These are phyloP conservation scores for Platichthys stellatus DNA, from an alignment of 2,113 vertebrate species.

Conservation along the genomic window DNA sequence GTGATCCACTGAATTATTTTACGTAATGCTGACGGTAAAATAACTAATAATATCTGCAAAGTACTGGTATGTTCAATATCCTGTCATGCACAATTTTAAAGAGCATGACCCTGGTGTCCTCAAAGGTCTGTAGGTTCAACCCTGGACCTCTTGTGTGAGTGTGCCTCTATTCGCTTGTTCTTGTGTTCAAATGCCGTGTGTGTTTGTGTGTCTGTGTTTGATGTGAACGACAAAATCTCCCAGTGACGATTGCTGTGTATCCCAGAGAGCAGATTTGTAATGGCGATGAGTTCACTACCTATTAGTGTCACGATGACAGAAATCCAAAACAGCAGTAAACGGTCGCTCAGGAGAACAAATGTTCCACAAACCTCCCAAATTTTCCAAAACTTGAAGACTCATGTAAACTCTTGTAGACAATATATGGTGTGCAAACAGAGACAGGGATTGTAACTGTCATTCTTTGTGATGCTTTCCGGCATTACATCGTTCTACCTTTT, in stretches of 20 bases:
- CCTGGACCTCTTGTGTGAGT: not conserved
- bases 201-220: slow-evolving; percentile 10
- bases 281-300: slow-evolving; percentile 28
- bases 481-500: not conserved
- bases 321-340: slow-evolving; percentile 51
- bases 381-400: slow-evolving; percentile 46
- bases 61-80: not conserved
- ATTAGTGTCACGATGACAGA: slow-evolving; percentile 56
- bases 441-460: slow-evolving; percentile 2
- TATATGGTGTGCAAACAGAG: slow-evolving; percentile 14
- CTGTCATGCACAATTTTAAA: not conserved
- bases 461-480: slow-evolving; percentile 12
- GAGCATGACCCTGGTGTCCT: not conserved
- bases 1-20: not conserved
- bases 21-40: not conserved
- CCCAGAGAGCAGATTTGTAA: slow-evolving; percentile 47
- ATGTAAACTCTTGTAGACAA: slow-evolving; percentile 30
- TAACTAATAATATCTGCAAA: not conserved
- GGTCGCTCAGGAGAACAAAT: slow-evolving; percentile 36
- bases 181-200: not conserved
- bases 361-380: slow-evolving; percentile 30
- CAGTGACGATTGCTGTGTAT: slow-evolving; percentile 50
- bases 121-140: not conserved
- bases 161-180: slow-evolving; percentile 10
- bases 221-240: slow-evolving; percentile 22